Base-by-base conservation (phyloP, 2,797 vertebrate genomes). In the Bovichtus variegatus region DNA sequence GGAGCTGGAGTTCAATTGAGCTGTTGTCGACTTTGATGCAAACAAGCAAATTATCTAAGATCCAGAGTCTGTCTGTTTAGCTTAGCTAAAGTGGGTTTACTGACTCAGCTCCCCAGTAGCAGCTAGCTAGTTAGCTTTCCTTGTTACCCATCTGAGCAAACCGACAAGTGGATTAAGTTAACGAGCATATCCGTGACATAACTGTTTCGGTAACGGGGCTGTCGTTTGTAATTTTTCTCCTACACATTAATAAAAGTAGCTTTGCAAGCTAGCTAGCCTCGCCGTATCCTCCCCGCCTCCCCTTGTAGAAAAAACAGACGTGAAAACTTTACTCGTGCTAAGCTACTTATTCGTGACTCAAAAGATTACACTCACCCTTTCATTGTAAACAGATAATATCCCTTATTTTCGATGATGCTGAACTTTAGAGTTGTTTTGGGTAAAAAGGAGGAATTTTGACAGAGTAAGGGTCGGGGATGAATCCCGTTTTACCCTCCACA, bases 401-500 rank as follows among this genome's bases (percentile, higher is more conserved):
- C 87, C 87, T 91, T 89, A 86, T 91, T 87, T 86, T 86, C 80
- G 82, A 84, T 57, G 53, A 81, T 71, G 78, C 68, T 74, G 78
- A 86, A 84, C 90, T 90, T 91, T 68, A 41, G 51, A 75, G 89
- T 90, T 87, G 87, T 87, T 91, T 80, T 23, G 69, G 82, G 79
- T 85, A 73, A 49, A 86, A 85, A 60, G 66, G 78, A 78, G 84
- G 81, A 70, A 87, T 87, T 90, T 84, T 83, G 89, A 89, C 84
- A 91, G 93, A 95, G 85, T 95, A 92, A 69, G 93, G 91, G 93
- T 92, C 87, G 81, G 89, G 94, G 89, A 92, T 92, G 89, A 71
- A 92, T 94, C 94, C 93, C 91, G 94, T 91, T 92, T 92, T 91
- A 93, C 92, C 93, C 95, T 95, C 96, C 96, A 96, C 96, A 96